Conservation (phyloP, 2,888 invertebrate genomes). For the Amphiduros pacificus region DNA sequence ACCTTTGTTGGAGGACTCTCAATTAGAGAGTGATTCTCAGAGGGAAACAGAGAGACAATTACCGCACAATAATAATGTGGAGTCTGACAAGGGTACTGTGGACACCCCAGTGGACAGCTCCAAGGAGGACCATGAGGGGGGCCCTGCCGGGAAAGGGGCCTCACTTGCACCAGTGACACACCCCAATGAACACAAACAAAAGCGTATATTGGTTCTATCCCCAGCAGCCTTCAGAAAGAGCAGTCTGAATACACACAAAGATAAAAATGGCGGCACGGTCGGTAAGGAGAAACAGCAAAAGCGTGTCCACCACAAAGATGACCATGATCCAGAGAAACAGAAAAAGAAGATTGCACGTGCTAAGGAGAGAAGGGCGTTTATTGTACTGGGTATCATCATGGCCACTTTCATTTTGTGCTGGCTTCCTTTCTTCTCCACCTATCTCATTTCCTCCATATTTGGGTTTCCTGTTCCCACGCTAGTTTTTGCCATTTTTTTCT, state of each 20-base stretch:
- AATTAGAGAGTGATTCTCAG: slow-evolving; percentile 23
- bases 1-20: slow-evolving; percentile 21
- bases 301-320: slow-evolving; percentile 10
- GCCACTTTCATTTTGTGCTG: slow-evolving; percentile 98
- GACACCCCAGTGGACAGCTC: background rate
- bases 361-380: slow-evolving; percentile 93
- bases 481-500: slow-evolving; percentile 86
- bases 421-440: slow-evolving; percentile 88
- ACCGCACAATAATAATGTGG: no score
- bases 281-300: background rate
- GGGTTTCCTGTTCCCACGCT: slow-evolving; percentile 43
- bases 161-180: no score
- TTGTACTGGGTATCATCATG: slow-evolving; percentile 96
- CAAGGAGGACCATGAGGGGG: slow-evolving; percentile 4
- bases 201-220: background rate
- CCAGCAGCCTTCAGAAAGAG: slow-evolving; percentile 8
- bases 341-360: slow-evolving; percentile 90
- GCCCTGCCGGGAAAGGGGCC: background rate
- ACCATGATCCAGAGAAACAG: slow-evolving; percentile 82
- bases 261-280: background rate
- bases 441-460: slow-evolving; percentile 60
- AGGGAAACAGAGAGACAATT: slow-evolving; percentile 16
- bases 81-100: background rate
- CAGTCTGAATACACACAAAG: slow-evolving; percentile 7
- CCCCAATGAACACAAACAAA: background rate